phyloP scores from a whole-genome alignment of 2,113 vertebrate species.

The Nothoprocta perdicaria region DNA sequence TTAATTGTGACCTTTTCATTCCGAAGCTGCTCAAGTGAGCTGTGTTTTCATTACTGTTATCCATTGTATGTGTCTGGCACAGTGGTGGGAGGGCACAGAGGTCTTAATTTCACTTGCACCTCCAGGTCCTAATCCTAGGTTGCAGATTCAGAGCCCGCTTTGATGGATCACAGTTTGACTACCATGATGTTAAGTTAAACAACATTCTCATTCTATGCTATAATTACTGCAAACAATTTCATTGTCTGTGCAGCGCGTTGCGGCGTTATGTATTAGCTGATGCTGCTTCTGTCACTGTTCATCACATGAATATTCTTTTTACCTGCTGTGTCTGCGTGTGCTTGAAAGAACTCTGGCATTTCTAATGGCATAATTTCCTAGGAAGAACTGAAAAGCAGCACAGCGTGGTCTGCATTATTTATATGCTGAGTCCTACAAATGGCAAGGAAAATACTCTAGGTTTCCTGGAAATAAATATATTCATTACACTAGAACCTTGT shows the following conservation, averaged over 20 bases:
- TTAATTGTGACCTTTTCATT: neutral
- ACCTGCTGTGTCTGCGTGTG: conserved; percentile 22
- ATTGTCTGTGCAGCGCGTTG: neutral
- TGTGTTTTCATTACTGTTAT: neutral
- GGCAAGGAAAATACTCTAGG: conserved; percentile 41
- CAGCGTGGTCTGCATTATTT: conserved; percentile 79
- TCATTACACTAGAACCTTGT: conserved; percentile 32
- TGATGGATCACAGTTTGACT: neutral
- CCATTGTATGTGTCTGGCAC: neutral
- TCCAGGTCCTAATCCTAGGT: neutral
- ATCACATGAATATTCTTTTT: conserved; percentile 40
- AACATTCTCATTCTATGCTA: neutral
- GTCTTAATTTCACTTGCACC: neutral
- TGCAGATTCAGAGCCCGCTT: neutral
- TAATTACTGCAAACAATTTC: conserved; percentile 22
- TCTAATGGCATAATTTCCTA: conserved; percentile 73
- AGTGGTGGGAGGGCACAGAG: neutral
- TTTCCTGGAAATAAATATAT: conserved; percentile 76
- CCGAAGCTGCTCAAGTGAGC: neutral
- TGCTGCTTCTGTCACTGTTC: conserved; percentile 25
- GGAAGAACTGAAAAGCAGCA: conserved; percentile 61
- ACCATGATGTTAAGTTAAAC: neutral
- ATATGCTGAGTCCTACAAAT: conserved; percentile 66
- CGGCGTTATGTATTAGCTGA: neutral
- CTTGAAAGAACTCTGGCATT: conserved; percentile 25